Conservation (phyloP, 2,113 vertebrate species). For the Cryptomyrus ogoouensis region DNA sequence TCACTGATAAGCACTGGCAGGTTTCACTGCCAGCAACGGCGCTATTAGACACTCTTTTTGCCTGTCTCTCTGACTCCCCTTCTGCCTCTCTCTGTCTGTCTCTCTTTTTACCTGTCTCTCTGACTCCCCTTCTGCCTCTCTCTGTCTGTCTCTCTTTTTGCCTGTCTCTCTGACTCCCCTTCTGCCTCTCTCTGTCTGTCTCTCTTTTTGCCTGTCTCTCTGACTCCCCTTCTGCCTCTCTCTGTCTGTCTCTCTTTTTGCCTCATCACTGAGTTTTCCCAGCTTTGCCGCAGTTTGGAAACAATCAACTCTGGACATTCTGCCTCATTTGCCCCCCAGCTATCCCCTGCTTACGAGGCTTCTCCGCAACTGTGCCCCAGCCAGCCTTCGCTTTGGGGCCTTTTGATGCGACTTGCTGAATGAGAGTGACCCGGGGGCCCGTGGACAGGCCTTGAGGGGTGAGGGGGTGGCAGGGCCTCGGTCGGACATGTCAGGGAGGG, state of each 20-base stretch:
- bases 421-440: background rate
- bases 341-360: background rate
- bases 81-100: background rate
- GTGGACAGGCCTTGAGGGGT: background rate
- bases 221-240: no score
- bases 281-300: background rate
- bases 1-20: background rate
- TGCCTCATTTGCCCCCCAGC: background rate
- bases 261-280: background rate
- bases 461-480: background rate
- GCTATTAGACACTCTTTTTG: background rate
- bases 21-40: background rate
- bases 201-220: background rate
- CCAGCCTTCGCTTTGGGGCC: background rate
- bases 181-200: background rate
- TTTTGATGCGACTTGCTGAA: background rate
- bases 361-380: background rate
- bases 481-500: slow-evolving; percentile 13
- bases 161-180: no score
- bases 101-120: background rate
- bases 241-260: no score
- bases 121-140: background rate
- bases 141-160: background rate
- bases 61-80: no score
- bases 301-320: background rate